phyloP scores from a whole-genome alignment of 2,888 invertebrate genomes.

The Catocala nupta region DNA sequence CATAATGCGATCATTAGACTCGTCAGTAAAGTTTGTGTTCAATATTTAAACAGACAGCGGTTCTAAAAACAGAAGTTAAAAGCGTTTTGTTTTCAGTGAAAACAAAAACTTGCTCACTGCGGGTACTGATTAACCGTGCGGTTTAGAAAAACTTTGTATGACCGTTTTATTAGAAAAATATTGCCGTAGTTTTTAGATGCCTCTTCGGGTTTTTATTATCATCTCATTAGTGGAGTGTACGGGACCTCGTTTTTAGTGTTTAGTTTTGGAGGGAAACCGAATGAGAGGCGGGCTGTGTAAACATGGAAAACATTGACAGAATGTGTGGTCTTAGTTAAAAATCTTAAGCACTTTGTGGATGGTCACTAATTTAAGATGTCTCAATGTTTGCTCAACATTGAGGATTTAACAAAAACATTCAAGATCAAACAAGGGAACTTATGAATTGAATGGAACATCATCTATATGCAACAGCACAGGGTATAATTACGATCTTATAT shows the following conservation, averaged over 20 bases:
- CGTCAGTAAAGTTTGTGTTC: slow-evolving; percentile 62
- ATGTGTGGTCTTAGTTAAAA: slow-evolving; percentile 1
- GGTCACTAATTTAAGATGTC: background rate
- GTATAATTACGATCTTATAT: too few species aligned
- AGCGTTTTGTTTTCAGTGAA: slow-evolving; percentile 77
- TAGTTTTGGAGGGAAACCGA: background rate
- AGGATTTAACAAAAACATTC: too few species aligned
- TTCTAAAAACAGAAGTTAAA: slow-evolving; percentile 83
- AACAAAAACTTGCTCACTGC: slow-evolving; percentile 69
- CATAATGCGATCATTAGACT: slow-evolving; percentile 60
- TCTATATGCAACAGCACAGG: too few species aligned
- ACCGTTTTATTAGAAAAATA: slow-evolving; percentile 47
- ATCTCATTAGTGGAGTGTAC: slow-evolving; percentile 10
- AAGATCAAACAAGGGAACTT: too few species aligned
- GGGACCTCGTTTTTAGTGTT: background rate
- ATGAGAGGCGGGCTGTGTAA: background rate
- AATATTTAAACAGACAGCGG: slow-evolving; percentile 69
- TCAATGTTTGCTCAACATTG: too few species aligned
- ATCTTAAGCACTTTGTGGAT: too few species aligned
- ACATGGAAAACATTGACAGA: background rate
- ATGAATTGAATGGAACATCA: too few species aligned
- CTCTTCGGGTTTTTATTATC: slow-evolving; percentile 10
- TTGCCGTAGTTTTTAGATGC: slow-evolving; percentile 20
- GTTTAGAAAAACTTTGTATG: slow-evolving; percentile 47
- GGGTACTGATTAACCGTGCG: slow-evolving; percentile 44